Percentiles rank a stretch among this genome's conserved stretches.
These are phyloP conservation scores for Ferdinandea cuprea DNA, from an alignment of 2,888 invertebrate species.

Conservation along the genomic window DNA sequence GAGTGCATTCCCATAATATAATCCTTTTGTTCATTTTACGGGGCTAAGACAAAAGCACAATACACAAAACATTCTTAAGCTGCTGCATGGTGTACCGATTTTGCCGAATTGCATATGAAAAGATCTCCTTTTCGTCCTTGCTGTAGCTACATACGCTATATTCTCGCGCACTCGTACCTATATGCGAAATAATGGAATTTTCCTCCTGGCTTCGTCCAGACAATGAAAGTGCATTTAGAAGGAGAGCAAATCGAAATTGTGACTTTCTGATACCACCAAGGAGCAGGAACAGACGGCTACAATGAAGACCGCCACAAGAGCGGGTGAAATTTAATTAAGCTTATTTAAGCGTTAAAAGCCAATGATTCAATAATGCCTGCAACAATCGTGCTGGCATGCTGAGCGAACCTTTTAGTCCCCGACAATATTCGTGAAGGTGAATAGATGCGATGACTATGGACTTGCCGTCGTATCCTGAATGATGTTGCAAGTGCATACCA, in stretches of 20 bases:
- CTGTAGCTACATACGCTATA: slow-evolving; percentile 10
- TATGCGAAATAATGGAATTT: slow-evolving; percentile 82
- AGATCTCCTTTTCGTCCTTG: slow-evolving; percentile 41
- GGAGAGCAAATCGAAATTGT: slow-evolving; percentile 75
- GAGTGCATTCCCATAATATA: slow-evolving; percentile 70
- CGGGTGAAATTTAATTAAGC: slow-evolving; percentile 82
- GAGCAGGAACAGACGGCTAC: slow-evolving; percentile 25
- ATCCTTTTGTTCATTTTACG: slow-evolving; percentile 72
- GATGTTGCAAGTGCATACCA: slow-evolving; percentile 63
- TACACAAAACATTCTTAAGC: slow-evolving; percentile 59
- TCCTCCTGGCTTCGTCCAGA: slow-evolving; percentile 82
- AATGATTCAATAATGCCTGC: slow-evolving; percentile 79
- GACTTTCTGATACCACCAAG: slow-evolving; percentile 64
- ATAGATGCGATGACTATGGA: slow-evolving; percentile 12
- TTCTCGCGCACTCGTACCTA: too few relatives aligned
- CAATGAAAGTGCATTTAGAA: slow-evolving; percentile 82
- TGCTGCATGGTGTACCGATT: slow-evolving; percentile 60
- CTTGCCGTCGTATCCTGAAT: slow-evolving; percentile 52
- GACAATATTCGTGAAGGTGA: slow-evolving; percentile 55
- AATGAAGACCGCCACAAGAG: slow-evolving; percentile 18
- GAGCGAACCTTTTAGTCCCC: slow-evolving; percentile 42
- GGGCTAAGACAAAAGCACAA: slow-evolving; percentile 71
- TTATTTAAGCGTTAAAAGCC: slow-evolving; percentile 84
- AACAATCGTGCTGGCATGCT: slow-evolving; percentile 76
- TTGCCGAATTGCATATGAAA: slow-evolving; percentile 73